A percentile compares a stretch with the other conserved stretches of the same genome.
These are phyloP conservation scores for Oceanites oceanicus DNA, from an alignment of 2,113 vertebrate species.

Conservation along the genomic window DNA sequence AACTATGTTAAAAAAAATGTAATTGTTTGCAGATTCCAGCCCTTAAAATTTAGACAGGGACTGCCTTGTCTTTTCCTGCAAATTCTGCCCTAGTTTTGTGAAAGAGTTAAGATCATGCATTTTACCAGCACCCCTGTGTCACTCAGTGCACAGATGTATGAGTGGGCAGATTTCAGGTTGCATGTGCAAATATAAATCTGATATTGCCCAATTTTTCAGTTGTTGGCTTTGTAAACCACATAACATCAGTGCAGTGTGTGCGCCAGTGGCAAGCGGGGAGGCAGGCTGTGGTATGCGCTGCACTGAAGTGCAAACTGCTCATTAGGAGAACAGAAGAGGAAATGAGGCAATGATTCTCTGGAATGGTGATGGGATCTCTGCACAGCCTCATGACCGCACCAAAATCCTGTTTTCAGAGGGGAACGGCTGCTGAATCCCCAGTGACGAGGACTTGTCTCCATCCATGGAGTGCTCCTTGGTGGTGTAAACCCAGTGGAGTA, in stretches of 20 bases:
- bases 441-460: background rate
- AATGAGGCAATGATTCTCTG: background rate
- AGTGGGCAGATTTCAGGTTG: background rate
- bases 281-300: background rate
- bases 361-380: background rate
- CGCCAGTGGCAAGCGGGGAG: background rate
- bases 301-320: background rate
- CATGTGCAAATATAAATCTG: constrained; percentile 8
- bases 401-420: background rate
- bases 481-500: background rate
- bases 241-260: fast-evolving
- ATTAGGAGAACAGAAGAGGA: constrained; percentile 25
- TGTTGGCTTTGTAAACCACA: background rate
- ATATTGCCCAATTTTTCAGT: background rate
- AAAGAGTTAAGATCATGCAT: background rate
- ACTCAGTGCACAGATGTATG: background rate
- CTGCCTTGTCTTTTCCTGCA: background rate
- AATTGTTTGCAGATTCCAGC: background rate
- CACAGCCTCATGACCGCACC: background rate
- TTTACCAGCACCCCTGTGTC: background rate
- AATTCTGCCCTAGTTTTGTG: background rate
- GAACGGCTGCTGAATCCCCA: background rate
- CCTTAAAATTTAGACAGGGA: background rate
- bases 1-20: background rate
- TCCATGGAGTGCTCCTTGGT: background rate